phyloP scores from a whole-genome alignment of 2,888 invertebrate genomes.

The Metopia argyrocephala region DNA sequence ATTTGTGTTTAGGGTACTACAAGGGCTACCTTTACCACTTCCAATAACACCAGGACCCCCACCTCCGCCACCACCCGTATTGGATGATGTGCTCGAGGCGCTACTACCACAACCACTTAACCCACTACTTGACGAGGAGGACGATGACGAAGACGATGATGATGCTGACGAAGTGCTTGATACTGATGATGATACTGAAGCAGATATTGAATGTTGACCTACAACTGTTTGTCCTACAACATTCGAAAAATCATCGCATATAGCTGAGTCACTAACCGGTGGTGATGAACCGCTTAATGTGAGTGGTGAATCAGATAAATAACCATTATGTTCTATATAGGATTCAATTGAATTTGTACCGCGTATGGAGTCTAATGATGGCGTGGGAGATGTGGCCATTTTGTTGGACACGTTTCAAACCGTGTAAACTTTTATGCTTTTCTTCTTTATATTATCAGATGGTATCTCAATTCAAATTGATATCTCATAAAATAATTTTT shows the following conservation, averaged over 20 bases:
- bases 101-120: slow-evolving; percentile 81
- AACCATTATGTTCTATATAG: slow-evolving; percentile 88
- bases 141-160: slow-evolving; percentile 71
- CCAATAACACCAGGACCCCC: slow-evolving; percentile 60
- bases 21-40: slow-evolving; percentile 66
- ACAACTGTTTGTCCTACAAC: slow-evolving; percentile 63
- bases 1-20: slow-evolving; percentile 59
- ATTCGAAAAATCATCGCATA: slow-evolving; percentile 83
- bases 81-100: slow-evolving; percentile 69
- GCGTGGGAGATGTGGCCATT: slow-evolving; percentile 93
- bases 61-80: slow-evolving; percentile 64
- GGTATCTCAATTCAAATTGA: not conserved
- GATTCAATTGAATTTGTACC: slow-evolving; percentile 93
- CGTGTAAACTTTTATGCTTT: slow-evolving; percentile 38
- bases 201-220: slow-evolving; percentile 70
- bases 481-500: slow-evolving; percentile 4
- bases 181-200: slow-evolving; percentile 72
- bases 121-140: slow-evolving; percentile 78
- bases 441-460: slow-evolving; percentile 31
- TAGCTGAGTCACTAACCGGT: slow-evolving; percentile 90
- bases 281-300: slow-evolving; percentile 93
- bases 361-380: slow-evolving; percentile 94
- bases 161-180: slow-evolving; percentile 70
- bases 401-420: slow-evolving; percentile 78
- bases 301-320: slow-evolving; percentile 87